These are phyloP conservation scores for Solenopsis invicta DNA, from an alignment of 1,140 invertebrate species.

Conservation along the genomic window DNA sequence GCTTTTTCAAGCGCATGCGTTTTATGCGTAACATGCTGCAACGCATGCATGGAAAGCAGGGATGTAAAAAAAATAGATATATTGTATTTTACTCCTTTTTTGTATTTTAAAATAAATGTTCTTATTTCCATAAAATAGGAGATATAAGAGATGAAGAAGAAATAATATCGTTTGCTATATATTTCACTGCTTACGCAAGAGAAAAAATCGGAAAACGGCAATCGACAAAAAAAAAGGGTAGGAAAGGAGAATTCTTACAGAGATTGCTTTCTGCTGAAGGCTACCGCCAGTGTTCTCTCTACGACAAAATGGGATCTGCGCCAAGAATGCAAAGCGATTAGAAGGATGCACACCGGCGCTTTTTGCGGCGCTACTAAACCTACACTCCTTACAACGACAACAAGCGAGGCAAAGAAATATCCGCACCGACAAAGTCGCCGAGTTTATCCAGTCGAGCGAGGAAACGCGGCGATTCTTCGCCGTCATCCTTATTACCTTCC, in stretches of 20 bases:
- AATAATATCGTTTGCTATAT: background rate
- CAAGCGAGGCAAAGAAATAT: conserved; percentile 51
- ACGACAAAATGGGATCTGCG: conserved; percentile 45
- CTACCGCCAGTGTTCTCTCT: background rate
- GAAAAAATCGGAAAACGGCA: background rate
- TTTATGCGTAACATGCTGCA: too few relatives aligned
- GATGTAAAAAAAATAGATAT: too few relatives aligned
- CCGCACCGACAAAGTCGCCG: conserved; percentile 59
- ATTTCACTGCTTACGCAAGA: conserved; percentile 2
- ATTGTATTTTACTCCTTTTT: background rate
- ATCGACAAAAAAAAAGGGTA: background rate
- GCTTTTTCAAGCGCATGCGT: too few relatives aligned
- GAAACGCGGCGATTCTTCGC: conserved; percentile 46
- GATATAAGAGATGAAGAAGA: background rate
- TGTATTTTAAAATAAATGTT: background rate
- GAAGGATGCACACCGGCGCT: conserved; percentile 37
- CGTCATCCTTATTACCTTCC: conserved; percentile 59
- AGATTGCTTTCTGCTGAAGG: conserved; percentile 24
- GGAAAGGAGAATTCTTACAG: conserved; percentile 30
- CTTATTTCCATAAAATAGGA: background rate
- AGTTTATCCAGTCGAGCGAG: conserved; percentile 61
- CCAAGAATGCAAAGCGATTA: conserved; percentile 65
- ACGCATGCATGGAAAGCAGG: too few relatives aligned
- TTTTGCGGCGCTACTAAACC: conserved; percentile 64
- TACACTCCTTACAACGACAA: conserved; percentile 62